Conservation (phyloP, 2,113 vertebrate genomes). For the Sorex araneus region DNA sequence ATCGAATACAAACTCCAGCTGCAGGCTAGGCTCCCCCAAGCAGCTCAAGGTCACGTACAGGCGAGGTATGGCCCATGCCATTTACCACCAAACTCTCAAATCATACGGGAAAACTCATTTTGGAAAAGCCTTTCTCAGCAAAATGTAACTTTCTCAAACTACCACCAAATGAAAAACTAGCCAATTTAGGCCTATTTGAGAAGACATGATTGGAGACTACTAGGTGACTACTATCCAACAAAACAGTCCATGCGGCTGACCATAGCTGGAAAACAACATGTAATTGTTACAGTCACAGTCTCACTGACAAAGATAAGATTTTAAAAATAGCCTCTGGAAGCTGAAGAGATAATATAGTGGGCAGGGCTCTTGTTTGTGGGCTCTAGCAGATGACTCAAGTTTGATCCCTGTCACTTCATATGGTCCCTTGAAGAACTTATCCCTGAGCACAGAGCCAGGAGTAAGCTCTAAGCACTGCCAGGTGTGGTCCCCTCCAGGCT, state of each 20-base stretch:
- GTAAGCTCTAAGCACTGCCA: no score
- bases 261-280: constrained; percentile 12
- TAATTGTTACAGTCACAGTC: neutral
- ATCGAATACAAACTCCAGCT: neutral
- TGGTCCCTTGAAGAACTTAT: no score
- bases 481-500: no score
- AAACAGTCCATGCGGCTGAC: no score
- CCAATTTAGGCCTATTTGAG: constrained; percentile 4
- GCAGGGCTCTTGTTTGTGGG: no score
- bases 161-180: constrained; percentile 23
- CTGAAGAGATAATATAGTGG: no score
- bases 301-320: neutral
- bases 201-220: constrained; percentile 42
- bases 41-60: neutral
- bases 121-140: constrained; percentile 30
- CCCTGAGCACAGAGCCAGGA: no score
- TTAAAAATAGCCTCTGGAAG: neutral
- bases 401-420: no score
- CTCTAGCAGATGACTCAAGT: no score
- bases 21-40: neutral
- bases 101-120: constrained; percentile 31
- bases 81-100: neutral
- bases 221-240: neutral
- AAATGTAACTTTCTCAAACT: constrained; percentile 43
- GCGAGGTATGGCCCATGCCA: neutral